Base-by-base conservation (phyloP, 2,113 vertebrate genomes). In the Sitta europaea region DNA sequence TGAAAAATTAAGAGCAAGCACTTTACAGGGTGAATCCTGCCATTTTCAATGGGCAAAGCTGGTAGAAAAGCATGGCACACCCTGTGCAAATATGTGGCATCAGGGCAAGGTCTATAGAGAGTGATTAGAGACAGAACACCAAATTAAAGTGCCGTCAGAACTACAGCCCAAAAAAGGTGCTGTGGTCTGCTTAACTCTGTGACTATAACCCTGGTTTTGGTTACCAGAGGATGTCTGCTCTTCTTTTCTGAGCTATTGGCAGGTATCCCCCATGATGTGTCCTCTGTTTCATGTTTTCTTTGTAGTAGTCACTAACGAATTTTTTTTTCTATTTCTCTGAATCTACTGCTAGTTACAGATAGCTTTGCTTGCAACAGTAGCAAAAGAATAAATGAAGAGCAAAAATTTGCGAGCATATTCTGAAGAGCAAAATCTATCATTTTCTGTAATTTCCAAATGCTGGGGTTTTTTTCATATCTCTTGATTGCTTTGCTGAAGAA, bases 1-100 rank as follows among this genome's bases (percentile, higher is more conserved):
- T 67, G 55, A 88, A 96, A 93, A 91, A 95, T 86, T 88, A 92
- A 86, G 72, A 93, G n/a, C 31, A 48, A 91, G 63, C 3, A 33
- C 54, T 43, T 85, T 71, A 67, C 3, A 1, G 80, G 43, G 28
- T 61, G 61, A 93, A 59, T 77, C 23, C 16, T 80, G 25, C 24
- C 38, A 36, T 76, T 90, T 88, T 62, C 23, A n/a, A 62, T 8
- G 10, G 33, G 14, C 23, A 73, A 79, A 88, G 50, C 24, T 83
- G 58, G 9, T 61, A 59, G 23, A 79, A 96, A 75, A 83, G 3
- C 5, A 31, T 43, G 9, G 17, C 20, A 83, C 22, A 58, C 15
- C 28, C n/a, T 68, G 18, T 14, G 48, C 6, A 16, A 31, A 48
- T 43, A 17, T 22, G 63, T 43, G 35, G 9, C n/a, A 55, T 36